A percentile compares a stretch with the other conserved stretches of the same genome.
phyloP scores from a whole-genome alignment of 2,113 vertebrate species.

The Miniopterus natalensis region DNA sequence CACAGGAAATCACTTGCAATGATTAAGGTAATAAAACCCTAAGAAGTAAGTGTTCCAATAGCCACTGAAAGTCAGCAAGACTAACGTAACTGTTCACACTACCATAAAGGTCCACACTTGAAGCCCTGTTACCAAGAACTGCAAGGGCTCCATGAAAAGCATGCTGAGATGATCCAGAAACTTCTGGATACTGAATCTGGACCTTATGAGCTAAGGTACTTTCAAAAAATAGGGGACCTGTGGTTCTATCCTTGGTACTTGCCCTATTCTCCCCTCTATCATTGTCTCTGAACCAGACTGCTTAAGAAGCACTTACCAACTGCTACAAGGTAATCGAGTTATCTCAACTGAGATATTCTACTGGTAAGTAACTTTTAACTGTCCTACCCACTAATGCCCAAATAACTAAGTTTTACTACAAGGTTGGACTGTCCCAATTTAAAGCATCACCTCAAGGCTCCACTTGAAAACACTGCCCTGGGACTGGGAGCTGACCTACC shows the following conservation, averaged over 20 bases:
- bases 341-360: neutral
- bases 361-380: conserved; percentile 1
- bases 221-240: neutral
- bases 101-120: neutral
- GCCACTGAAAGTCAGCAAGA: neutral
- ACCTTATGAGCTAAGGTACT: neutral
- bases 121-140: neutral
- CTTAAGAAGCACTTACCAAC: neutral
- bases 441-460: neutral
- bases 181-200: neutral
- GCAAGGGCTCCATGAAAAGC: neutral
- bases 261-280: neutral
- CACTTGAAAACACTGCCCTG: conserved; percentile 56
- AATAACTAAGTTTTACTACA: conserved; percentile 14
- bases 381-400: neutral
- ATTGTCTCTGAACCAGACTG: neutral
- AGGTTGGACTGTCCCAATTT: neutral
- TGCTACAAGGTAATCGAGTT: neutral
- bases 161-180: neutral
- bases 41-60: neutral
- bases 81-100: neutral
- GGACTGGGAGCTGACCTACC: conserved; percentile 61
- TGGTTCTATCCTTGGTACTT: neutral
- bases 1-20: conserved; percentile 6
- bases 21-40: conserved; percentile 17